Conservation (phyloP, 2,113 vertebrate genomes). For the Vimba vimba region DNA sequence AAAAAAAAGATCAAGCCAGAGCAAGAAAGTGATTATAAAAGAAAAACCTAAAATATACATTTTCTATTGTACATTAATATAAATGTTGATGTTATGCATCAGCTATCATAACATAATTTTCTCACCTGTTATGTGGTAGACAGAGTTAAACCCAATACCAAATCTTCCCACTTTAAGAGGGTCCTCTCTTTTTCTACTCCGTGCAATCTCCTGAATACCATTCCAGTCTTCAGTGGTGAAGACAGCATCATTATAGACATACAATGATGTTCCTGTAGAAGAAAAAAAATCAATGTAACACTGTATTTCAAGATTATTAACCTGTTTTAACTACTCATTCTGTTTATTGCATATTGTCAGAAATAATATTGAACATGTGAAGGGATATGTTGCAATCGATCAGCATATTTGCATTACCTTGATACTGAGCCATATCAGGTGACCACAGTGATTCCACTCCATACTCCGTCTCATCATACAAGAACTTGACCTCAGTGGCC, state of each 20-base stretch:
- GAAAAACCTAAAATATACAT: too few relatives aligned
- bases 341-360: slow-evolving; percentile 3
- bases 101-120: background rate
- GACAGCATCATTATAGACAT: slow-evolving; percentile 92
- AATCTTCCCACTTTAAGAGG: slow-evolving; percentile 98
- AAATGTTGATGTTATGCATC: background rate
- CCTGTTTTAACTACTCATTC: background rate
- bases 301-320: background rate
- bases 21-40: background rate
- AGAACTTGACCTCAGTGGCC: slow-evolving; percentile 93
- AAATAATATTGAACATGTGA: background rate
- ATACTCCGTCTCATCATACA: slow-evolving; percentile 94
- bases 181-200: slow-evolving; percentile 96
- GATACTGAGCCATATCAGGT: slow-evolving; percentile 91
- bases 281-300: background rate
- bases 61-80: background rate
- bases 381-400: background rate
- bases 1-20: background rate
- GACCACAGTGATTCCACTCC: slow-evolving; percentile 94
- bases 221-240: slow-evolving; percentile 96
- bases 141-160: slow-evolving; percentile 98
- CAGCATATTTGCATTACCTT: slow-evolving; percentile 77
- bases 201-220: slow-evolving; percentile 97
- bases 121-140: slow-evolving; percentile 97
- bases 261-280: slow-evolving; percentile 86